Base-by-base conservation (phyloP, 2,888 invertebrate genomes). In the Crepidodera aurea region DNA sequence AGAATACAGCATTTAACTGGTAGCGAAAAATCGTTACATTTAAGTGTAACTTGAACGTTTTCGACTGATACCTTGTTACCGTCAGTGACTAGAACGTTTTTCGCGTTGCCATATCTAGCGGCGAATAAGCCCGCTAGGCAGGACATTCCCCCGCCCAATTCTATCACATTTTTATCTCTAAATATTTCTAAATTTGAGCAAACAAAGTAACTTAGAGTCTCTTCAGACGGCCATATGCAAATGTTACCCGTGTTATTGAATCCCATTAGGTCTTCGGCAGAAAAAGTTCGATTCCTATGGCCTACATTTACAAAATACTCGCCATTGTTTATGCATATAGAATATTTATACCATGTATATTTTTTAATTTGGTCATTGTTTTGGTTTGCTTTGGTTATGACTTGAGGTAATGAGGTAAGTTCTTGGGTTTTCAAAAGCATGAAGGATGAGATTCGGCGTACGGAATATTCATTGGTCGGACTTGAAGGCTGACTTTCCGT, bases 111-210 rank as follows among this genome's bases (percentile, higher is more conserved):
- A 72, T 88, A 88, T 73, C 90, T 88, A 59, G 90, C 88, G 51
- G 87, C 83, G 75, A 91, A 85, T 10, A 93, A 80, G 1, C 92
- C 93, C 5, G 92, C 91, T 25, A 93, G 81, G 70, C 92, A 92
- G 15, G 92, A 91, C 90, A 93, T 93, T 1, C 93, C 93, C 13
- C 93, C 93, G 1, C 93, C 93, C 40, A 93, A 81, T 78, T 93
- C 93, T 71, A 92, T 82, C 19, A 93, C 86, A 74, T 82, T 84
- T 77, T 88, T 89, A 65, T 84, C 84, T n/a, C 84, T 81, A 78
- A 91, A 92, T 37, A 86, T 78, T n/a, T 82, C 74, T 51, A 84
- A 79, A 76, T 92, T 88, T 69, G 87, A 84, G 57, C 92, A 82
- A 42, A 87, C 82, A 73, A 89, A 89, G 69, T 89, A 88, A 1